Base-by-base conservation (phyloP, 2,888 invertebrate species). In the Andrena trimmerana region DNA sequence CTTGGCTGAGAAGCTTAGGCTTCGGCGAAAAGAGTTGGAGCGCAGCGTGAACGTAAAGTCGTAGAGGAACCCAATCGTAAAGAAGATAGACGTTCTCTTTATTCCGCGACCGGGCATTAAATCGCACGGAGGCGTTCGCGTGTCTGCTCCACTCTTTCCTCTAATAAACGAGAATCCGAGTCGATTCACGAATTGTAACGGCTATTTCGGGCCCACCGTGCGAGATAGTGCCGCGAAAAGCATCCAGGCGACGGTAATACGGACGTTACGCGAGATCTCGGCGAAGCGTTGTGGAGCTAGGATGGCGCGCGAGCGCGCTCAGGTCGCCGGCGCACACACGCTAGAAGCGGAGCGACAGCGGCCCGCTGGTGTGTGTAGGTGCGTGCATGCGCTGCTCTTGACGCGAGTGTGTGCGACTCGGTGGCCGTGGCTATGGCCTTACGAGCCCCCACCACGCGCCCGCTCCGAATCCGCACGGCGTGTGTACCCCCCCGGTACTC, bases 391-490 rank as follows among this genome's bases (percentile, higher is more conserved):
- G 31, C 48, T 10, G 57, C 78, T 66, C 52, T 31, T n/a, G 10
- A 50, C 24, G 71, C 50, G 31, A 16, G 83, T 83, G 71, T 68
- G 78, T 68, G 78, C 84, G 89, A 92, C 92, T 92, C 92, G 92
- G 91, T 93, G 94, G 93, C 94, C 94, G 93, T 94, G 94, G 94
- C 94, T 94, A 93, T 94, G 94, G 94, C 94, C 94, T 94, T 94
- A 93, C 91, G 89, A 78, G 69, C 87, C 90, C 91, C 90, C 88
- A 86, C 89, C 86, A 63, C n/a, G 52, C 33, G 31, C 0, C 71
- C 90, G 82, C 85, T 88, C 90, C 89, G 88, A 90, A 90, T 90
- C 90, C 89, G 85, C 87, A 59, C 89, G 86, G 88, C 88, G 85
- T 88, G 87, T 89, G 87, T 86, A 87, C 86, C 81, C 76, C 79